Percentiles rank a stretch among this genome's conserved stretches.
These are phyloP conservation scores for Pseudoatta argentina DNA, from an alignment of 1,140 invertebrate species.

Conservation along the genomic window DNA sequence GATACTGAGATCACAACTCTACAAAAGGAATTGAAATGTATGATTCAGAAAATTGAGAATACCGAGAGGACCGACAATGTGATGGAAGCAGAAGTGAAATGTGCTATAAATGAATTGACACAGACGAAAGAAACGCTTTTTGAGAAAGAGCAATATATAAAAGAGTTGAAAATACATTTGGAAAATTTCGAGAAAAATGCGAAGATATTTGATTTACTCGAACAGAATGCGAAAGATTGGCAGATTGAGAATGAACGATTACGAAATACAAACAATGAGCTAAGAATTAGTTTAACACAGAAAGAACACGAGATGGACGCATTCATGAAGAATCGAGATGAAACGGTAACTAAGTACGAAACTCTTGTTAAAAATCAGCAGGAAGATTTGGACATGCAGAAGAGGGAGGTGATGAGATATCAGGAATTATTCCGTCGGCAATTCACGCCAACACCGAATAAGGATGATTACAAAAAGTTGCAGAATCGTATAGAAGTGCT, in stretches of 20 bases:
- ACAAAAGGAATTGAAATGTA: constrained; percentile 75
- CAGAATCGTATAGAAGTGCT: constrained; percentile 35
- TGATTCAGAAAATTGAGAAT: constrained; percentile 65
- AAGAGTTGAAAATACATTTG: constrained; percentile 62
- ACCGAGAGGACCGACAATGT: constrained; percentile 58
- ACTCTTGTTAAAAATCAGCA: constrained; percentile 74
- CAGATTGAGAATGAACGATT: constrained; percentile 72
- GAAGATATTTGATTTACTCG: constrained; percentile 66
- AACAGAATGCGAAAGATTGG: constrained; percentile 70
- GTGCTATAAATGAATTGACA: constrained; percentile 69
- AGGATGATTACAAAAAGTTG: constrained; percentile 56
- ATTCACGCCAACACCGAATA: constrained; percentile 51
- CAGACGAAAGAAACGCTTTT: constrained; percentile 62
- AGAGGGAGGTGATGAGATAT: constrained; percentile 73
- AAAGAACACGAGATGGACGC: constrained; percentile 78
- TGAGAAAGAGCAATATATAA: constrained; percentile 60
- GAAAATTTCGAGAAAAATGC: constrained; percentile 64
- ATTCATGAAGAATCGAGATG: constrained; percentile 79
- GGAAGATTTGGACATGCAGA: constrained; percentile 75
- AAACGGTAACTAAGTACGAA: constrained; percentile 78
- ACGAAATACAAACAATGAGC: constrained; percentile 68
- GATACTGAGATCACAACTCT: constrained; percentile 64
- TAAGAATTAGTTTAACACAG: constrained; percentile 68
- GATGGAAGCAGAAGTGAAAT: constrained; percentile 78
- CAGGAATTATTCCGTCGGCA: constrained; percentile 72